Conservation (phyloP, 2,113 vertebrate species). For the Merops nubicus region DNA sequence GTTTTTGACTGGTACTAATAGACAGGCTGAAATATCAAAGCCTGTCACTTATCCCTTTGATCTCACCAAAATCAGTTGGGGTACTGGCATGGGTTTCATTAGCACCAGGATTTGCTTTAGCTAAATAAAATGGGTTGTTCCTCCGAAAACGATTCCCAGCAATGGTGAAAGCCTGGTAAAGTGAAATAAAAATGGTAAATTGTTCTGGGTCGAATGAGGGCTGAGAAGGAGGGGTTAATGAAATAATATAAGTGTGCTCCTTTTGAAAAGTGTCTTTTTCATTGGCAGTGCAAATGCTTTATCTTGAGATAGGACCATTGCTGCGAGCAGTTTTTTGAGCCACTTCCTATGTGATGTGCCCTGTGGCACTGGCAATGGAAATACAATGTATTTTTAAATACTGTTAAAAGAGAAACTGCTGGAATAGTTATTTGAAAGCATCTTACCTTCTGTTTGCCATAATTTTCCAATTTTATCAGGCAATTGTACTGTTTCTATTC, state of each 20-base stretch:
- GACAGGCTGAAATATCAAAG: not conserved
- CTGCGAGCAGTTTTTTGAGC: not conserved
- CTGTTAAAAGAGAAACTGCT: not conserved
- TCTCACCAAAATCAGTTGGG: not conserved
- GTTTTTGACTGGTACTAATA: not conserved
- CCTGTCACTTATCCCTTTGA: not conserved
- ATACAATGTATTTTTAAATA: not conserved
- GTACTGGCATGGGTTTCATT: not conserved
- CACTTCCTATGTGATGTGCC: not conserved
- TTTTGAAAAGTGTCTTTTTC: not conserved
- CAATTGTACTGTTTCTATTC: not conserved
- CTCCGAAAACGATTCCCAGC: not conserved
- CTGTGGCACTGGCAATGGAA: not conserved
- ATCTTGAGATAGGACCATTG: not conserved
- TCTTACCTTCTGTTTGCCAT: not conserved
- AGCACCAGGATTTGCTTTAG: not conserved
- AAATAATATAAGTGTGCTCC: not conserved
- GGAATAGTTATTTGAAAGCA: not conserved
- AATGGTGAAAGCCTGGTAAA: not conserved
- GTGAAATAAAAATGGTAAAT: not conserved
- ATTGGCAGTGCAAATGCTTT: not conserved
- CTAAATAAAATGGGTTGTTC: not conserved
- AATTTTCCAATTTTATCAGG: not conserved
- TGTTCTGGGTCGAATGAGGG: not conserved
- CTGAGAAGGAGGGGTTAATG: fast-evolving